Conservation (phyloP, 1,140 invertebrate species). For the Monomorium pharaonis region DNA sequence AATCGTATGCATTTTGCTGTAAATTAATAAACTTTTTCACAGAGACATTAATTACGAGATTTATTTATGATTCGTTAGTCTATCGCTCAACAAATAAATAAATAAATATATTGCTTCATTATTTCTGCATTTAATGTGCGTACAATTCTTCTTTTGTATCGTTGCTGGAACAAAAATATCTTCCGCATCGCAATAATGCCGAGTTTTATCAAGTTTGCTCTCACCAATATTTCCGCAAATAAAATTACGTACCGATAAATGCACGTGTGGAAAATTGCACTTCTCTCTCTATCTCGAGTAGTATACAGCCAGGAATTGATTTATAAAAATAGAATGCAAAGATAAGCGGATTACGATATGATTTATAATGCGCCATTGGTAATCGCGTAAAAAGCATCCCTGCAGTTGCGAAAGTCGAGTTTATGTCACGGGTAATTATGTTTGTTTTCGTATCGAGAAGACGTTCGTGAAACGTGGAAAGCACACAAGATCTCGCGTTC, state of each 20-base stretch:
- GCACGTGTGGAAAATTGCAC: not conserved
- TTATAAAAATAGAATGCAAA: slow-evolving; percentile 46
- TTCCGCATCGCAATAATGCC: not conserved
- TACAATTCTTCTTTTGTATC: not conserved
- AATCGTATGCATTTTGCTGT: not conserved
- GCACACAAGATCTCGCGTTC: not conserved
- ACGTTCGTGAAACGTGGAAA: not conserved
- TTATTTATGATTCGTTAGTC: not conserved
- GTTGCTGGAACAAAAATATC: not conserved
- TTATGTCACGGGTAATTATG: slow-evolving; percentile 6
- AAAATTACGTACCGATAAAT: not conserved
- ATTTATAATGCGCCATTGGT: slow-evolving; percentile 52
- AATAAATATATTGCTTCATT: not conserved
- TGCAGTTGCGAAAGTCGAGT: slow-evolving; percentile 24
- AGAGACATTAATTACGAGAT: not conserved
- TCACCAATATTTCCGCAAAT: not conserved
- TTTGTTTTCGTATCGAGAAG: not conserved
- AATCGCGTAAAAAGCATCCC: slow-evolving; percentile 9
- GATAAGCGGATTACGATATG: slow-evolving; percentile 55
- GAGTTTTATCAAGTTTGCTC: not conserved
- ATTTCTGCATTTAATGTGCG: not conserved
- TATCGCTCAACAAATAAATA: not conserved
- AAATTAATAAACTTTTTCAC: not conserved
- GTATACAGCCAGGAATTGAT: slow-evolving; percentile 28
- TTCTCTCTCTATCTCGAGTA: not conserved